Conservation (phyloP, 2,113 vertebrate species). For the Gnathonemus echidnorhynchus region DNA sequence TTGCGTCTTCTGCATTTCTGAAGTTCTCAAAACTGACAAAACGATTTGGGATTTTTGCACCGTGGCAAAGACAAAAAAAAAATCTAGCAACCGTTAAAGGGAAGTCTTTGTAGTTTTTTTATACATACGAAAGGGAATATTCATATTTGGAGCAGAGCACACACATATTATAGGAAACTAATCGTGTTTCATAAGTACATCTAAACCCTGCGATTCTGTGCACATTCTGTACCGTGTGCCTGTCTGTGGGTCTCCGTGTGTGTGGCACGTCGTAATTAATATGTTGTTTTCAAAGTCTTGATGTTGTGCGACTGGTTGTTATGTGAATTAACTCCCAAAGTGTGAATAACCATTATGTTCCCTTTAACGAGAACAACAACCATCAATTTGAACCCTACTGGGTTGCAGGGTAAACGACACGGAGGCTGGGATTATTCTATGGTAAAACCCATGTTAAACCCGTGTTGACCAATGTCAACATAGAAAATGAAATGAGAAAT, state of each 20-base stretch:
- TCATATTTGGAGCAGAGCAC: not conserved
- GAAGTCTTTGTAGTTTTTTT: not conserved
- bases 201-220: not conserved
- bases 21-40: not conserved
- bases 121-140: not conserved
- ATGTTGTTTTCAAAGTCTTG: conserved; percentile 9
- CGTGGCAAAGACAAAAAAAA: not conserved
- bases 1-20: not conserved
- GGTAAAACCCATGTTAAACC: not conserved
- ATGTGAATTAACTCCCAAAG: conserved; percentile 13
- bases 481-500: not conserved
- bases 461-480: not conserved
- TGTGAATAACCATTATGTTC: conserved; percentile 8
- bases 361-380: conserved; percentile 13
- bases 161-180: not conserved
- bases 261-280: not conserved
- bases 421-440: not conserved
- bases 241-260: conserved; percentile 2
- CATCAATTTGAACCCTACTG: not conserved
- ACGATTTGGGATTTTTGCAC: not conserved
- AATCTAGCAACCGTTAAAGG: not conserved
- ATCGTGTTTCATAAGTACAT: not conserved
- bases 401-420: not conserved
- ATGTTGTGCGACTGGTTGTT: conserved; percentile 7
- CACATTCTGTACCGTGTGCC: not conserved